These are phyloP conservation scores for Tuberolachnus salignus DNA, from an alignment of 2,888 invertebrate genomes.

Conservation along the genomic window DNA sequence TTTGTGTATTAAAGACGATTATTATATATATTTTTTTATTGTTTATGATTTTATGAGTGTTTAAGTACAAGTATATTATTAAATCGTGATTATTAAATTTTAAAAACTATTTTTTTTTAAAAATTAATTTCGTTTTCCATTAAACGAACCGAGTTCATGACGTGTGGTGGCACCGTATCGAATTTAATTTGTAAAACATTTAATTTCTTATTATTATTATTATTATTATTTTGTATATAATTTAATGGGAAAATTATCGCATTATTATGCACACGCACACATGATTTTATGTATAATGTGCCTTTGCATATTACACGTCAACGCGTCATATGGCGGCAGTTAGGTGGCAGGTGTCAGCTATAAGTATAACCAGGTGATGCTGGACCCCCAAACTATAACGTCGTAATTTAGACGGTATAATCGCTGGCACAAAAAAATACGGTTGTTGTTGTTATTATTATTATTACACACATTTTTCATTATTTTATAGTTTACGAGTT, in stretches of 20 bases:
- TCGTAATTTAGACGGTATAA: constrained; percentile 25
- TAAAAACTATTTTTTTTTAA: background rate
- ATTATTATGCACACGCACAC: background rate
- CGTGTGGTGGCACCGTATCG: background rate
- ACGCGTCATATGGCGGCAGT: constrained; percentile 40
- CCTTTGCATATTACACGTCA: constrained; percentile 16
- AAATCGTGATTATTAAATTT: background rate
- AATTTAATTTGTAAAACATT: constrained; percentile 23
- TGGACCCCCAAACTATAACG: constrained; percentile 34
- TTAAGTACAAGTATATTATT: background rate
- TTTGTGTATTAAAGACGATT: too few relatives aligned
- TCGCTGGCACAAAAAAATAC: constrained; percentile 13
- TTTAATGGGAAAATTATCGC: background rate
- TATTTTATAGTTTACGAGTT: constrained; percentile 19
- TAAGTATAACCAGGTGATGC: constrained; percentile 42
- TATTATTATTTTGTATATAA: too few relatives aligned
- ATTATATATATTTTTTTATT: too few relatives aligned
- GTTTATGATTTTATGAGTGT: too few relatives aligned
- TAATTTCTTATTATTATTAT: constrained; percentile 7
- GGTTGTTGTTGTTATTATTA: constrained; percentile 35
- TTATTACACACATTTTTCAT: constrained; percentile 10
- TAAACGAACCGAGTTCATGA: background rate
- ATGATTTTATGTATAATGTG: constrained; percentile 12
- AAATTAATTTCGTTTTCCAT: background rate
- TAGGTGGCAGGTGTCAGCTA: constrained; percentile 49